phyloP scores from a whole-genome alignment of 2,888 invertebrate genomes.

The Serripes groenlandicus region DNA sequence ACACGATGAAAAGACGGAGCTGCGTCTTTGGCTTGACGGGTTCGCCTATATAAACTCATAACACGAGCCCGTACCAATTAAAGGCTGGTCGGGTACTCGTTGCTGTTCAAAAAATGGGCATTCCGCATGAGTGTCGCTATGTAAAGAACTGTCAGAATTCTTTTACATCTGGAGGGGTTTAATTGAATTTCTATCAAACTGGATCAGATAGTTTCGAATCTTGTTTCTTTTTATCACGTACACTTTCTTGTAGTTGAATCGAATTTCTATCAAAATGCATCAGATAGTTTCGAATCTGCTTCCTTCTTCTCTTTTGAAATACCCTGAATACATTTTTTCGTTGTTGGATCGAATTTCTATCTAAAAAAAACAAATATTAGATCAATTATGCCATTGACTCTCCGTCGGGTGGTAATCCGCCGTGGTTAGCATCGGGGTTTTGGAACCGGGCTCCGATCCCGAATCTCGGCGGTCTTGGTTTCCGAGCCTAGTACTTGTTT shows the following conservation, averaged over 20 bases:
- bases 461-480: too few species aligned
- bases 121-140: conserved; percentile 15
- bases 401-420: too few species aligned
- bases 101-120: conserved; percentile 18
- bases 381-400: too few species aligned
- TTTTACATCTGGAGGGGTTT: conserved; percentile 7
- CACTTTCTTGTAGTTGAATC: conserved; percentile 10
- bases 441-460: too few species aligned
- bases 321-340: too few species aligned
- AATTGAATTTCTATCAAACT: conserved; percentile 19
- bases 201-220: too few species aligned
- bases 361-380: not conserved
- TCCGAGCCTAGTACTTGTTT: too few species aligned
- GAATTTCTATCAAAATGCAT: conserved; percentile 17
- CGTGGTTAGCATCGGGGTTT: too few species aligned
- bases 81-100: conserved; percentile 25
- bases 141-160: conserved; percentile 26
- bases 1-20: not conserved
- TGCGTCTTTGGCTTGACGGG: too few species aligned
- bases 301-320: too few species aligned
- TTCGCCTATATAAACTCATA: conserved; percentile 38
- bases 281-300: too few species aligned
- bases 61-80: conserved; percentile 65
- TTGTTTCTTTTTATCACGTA: too few species aligned
- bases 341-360: conserved; percentile 18